Evolutionary conservation across 2,888 invertebrate species (phyloP).

Genomic region (Cryptocheilus praepositus): DNA sequence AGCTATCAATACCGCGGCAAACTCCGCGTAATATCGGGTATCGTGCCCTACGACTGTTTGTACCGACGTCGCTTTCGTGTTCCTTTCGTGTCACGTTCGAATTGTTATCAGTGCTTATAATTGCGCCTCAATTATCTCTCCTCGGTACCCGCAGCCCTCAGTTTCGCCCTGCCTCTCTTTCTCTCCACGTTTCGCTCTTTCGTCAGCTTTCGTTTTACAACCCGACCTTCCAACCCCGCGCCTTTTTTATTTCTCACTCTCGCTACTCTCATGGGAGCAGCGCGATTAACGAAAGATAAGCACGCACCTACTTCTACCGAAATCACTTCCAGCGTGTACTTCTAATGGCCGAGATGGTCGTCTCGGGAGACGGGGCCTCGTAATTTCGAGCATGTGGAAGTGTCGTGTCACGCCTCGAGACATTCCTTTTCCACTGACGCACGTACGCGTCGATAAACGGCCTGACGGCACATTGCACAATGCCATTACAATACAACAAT

Average conservation of each 20-base stretch:
- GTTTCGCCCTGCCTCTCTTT: no score
- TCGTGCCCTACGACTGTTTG: background rate
- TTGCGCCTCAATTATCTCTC: conserved; percentile 61
- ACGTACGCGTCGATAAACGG: no score
- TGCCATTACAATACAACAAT: no score
- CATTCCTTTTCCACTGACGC: no score
- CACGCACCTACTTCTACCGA: conserved; percentile 45
- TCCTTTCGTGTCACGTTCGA: conserved; percentile 62
- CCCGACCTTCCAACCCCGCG: no score
- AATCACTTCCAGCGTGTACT: conserved; percentile 41
- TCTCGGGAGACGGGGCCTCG: no score
- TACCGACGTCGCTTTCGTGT: background rate
- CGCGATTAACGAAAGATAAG: conserved; percentile 46
- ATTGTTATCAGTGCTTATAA: conserved; percentile 66
- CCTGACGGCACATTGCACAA: no score
- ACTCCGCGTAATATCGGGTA: background rate
- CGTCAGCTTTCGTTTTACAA: no score
- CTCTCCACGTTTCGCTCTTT: background rate
- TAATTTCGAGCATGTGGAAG: background rate
- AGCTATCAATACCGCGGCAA: no score
- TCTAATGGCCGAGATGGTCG: no score
- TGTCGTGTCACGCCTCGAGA: no score
- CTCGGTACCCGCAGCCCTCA: conserved; percentile 4
- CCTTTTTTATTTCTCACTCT: conserved; percentile 15
- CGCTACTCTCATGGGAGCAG: conserved; percentile 21